These are phyloP conservation scores for Drosophila dives DNA, from an alignment of 2,888 invertebrate genomes.

Conservation along the genomic window DNA sequence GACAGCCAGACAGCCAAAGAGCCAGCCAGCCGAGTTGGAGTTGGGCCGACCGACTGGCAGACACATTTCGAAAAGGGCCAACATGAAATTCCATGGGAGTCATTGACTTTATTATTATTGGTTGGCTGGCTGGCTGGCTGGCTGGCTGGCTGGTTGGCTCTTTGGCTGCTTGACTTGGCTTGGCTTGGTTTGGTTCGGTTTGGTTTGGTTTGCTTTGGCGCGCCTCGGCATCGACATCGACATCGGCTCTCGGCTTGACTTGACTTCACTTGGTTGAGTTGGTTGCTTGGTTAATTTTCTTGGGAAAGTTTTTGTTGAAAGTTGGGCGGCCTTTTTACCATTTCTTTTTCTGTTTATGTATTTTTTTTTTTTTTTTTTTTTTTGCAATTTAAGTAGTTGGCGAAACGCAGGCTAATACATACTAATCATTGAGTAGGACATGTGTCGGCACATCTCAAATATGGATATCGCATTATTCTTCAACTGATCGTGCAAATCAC, in stretches of 20 bases:
- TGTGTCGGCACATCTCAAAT: conserved; percentile 8
- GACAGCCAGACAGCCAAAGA: conserved; percentile 59
- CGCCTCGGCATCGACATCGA: conserved; percentile 23
- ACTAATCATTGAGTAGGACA: conserved; percentile 42
- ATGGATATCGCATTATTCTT: conserved; percentile 5
- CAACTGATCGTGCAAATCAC: conserved; percentile 7
- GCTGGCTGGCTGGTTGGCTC: conserved; percentile 28
- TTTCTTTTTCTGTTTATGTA: conserved; percentile 15
- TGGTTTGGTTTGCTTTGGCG: conserved; percentile 22
- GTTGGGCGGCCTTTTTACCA: conserved; percentile 61
- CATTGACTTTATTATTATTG: conserved; percentile 81
- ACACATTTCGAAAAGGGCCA: conserved; percentile 80
- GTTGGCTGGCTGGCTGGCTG: conserved; percentile 40
- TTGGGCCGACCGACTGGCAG: conserved; percentile 65
- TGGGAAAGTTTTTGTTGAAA: conserved; percentile 79
- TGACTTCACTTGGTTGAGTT: conserved; percentile 55
- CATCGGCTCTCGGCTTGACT: conserved; percentile 25
- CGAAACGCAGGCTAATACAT: conserved; percentile 48
- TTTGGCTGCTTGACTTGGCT: conserved; percentile 31
- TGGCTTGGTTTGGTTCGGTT: conserved; percentile 28
- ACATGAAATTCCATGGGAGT: conserved; percentile 82
- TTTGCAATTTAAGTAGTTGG: conserved; percentile 58
- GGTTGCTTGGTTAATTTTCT: conserved; percentile 73
- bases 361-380: conserved; percentile 27
- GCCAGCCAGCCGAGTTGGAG: conserved; percentile 49